Base-by-base conservation (phyloP, 1,140 invertebrate species). In the Anoplolepis gracilipes region DNA sequence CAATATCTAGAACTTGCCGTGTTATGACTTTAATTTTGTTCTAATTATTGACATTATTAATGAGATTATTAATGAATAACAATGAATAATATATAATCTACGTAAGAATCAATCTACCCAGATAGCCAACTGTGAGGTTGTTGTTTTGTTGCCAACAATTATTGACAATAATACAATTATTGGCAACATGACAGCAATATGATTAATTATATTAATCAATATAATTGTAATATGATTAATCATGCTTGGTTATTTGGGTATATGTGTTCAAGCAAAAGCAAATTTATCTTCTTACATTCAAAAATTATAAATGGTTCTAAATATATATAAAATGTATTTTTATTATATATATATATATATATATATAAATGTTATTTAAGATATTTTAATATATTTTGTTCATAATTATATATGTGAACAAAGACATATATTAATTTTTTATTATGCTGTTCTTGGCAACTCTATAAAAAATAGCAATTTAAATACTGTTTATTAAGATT, bases 331-430 rank as follows among this genome's bases (percentile, higher is more conserved):
- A 19, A 33, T 53, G 36, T 4, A 33, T 28, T 30, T 33, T 76
- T 59, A 62, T 46, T 39, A 67, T 70, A 53, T 81, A 59, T 46
- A 46, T 61, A 28, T 64, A 49, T 84, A 10, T 55, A 57, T 33
- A 22, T 73, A 53, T 59, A 72, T 76, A 87, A 28, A 84, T 55
- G n/a, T 67, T 36, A 53, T 30, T 64, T 53, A 33, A 85, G 49
- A 67, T 33, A 10, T 49, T 49, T 70, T 46, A n/a, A 33, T 53
- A 78, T 67, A 67, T 79, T 53, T 62, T 49, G 30, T 57, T 8
- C 33, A 53, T 25, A 11, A 2, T 49, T 13, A n/a, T 13, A n/a
- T 13, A n/a, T 13, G 13, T 65, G n/a, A 39, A 64, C 62, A 30
- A 62, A 16, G 16, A 61, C 8, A 11, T 36, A 25, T 22, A 67